Base-by-base conservation (phyloP, 2,113 vertebrate species). In the Tylochromis polylepis region DNA sequence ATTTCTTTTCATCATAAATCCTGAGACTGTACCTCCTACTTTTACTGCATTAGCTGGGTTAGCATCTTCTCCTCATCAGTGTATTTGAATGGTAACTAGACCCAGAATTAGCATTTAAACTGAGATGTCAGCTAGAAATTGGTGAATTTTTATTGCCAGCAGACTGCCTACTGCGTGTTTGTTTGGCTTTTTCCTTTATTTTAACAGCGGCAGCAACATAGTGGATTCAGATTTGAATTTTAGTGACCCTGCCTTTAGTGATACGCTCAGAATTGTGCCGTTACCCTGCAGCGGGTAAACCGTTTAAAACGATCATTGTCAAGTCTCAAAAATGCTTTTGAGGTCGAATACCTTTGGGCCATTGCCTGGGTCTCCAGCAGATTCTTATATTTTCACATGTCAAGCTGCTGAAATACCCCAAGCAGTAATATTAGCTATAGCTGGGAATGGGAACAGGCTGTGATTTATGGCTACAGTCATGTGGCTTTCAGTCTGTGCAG, bases 71-170 rank as follows among this genome's bases (percentile, higher is more conserved):
- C 41, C 12, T 14, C 2, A 12, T 43, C n/a, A 24, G n/a, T 70
- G 24, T 27, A 2, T 72, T 29, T 72, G 41, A 49, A 29, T 75
- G 15, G 41, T 75, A 49, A 4, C 16, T 0, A 29, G 43, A 8
- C 70, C 15, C 41, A 75, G 41, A 49, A 49, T 75, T 75, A 49
- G 10, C 70, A 49, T 75, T 49, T 11, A 43, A 70, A 70, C 0
- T 1, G 15, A 43, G 36, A 43, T 24, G 43, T 24, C 36, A 70
- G 12, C n/a, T 41, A 22, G 65, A 43, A 8, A 70, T 70, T 43
- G n/a, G n/a, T 43, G 9, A 0, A 10, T 3, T 24, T 70, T 43
- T 70, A 43, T 38, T 38, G 11, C 20, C 12, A 41, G 2, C n/a
- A 67, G 20, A 67, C 9, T 67, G 36, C 1, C 36, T 15, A 2